Evolutionary conservation across 2,888 invertebrate species (phyloP), one percentile per base, ranked within the genome.

Genomic region (Brachylomia viminalis): DNA sequence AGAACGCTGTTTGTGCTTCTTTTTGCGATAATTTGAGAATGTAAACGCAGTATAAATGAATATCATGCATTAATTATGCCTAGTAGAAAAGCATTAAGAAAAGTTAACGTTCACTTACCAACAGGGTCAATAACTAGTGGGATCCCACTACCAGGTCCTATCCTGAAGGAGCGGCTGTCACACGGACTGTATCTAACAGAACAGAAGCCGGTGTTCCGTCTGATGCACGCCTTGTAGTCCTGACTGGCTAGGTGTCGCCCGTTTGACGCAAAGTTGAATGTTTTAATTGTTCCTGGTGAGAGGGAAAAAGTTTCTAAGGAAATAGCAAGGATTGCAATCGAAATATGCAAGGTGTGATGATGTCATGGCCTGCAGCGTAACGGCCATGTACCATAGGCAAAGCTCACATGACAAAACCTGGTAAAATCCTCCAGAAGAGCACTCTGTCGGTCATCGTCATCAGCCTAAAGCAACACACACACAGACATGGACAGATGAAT

Each of bases 201-300:
- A 89, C 98, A 98, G 97, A 97, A 97, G 0, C 97, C 97, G 20
- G 92, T 91, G 89, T 97, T 98, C 87, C 98, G 97, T 7, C 98
- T 95, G 83, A 98, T 97, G 91, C 98, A 98, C 13, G 98, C 97
- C 70, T 97, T 97, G 94, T 98, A 98, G 87, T 98, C 97, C 90
- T 98, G 98, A 83, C 97, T 97, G 0, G 98, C 98, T 45, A 98
- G 94, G 90, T 98, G 98, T 0, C 98, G 97, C 0, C 98, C 98
- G 89, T 98, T 98, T 45, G 98, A 97, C 0, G 98, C 98, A 91
- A 98, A 98, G 93, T 98, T 98, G 93, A 98, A 98, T 0, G 98
- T 98, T 93, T 97, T 97, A 80, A 98, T 97, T 17, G 97, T 95
- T 8, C 97, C 98, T 96, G 89, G 33, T n/a, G 4, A 30, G 10